These are phyloP conservation scores for Hyaena hyaena DNA, from an alignment of 2,113 vertebrate genomes.

Conservation along the genomic window DNA sequence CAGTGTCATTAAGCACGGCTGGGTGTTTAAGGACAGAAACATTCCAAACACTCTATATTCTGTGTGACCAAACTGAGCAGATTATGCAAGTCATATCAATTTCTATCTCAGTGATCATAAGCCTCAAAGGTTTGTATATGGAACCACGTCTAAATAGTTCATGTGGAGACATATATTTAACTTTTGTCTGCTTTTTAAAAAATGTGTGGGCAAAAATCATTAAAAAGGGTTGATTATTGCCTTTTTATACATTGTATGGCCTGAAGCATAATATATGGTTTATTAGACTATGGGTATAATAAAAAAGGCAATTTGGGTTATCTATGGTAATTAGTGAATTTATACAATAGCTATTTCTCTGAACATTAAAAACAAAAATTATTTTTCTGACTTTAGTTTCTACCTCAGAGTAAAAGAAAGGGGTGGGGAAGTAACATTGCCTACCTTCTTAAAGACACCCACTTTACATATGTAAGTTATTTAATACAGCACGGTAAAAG, in stretches of 20 bases:
- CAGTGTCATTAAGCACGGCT: not conserved
- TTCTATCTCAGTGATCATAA: not conserved
- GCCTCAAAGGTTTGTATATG: not conserved
- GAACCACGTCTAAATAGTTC: not conserved
- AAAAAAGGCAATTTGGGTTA: not conserved
- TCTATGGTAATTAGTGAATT: not conserved
- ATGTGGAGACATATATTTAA: not conserved
- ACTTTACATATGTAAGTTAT: not conserved
- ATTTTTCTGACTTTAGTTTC: not conserved
- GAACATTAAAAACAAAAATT: not conserved
- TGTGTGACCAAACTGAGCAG: not conserved
- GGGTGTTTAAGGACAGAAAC: not conserved
- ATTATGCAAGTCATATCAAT: not conserved
- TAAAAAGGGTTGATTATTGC: not conserved
- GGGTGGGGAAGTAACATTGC: not conserved
- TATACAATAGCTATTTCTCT: not conserved
- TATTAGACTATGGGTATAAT: not conserved
- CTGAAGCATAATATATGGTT: not conserved
- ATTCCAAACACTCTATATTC: not conserved
- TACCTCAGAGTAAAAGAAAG: not conserved
- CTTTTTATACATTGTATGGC: not conserved
- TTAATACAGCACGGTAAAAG: not conserved
- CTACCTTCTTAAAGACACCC: not conserved
- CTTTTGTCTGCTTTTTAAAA: conserved; percentile 1
- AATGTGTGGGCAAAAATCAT: not conserved